Conservation (phyloP, 2,888 invertebrate species). For the Nematopogon swammerdamellus region DNA sequence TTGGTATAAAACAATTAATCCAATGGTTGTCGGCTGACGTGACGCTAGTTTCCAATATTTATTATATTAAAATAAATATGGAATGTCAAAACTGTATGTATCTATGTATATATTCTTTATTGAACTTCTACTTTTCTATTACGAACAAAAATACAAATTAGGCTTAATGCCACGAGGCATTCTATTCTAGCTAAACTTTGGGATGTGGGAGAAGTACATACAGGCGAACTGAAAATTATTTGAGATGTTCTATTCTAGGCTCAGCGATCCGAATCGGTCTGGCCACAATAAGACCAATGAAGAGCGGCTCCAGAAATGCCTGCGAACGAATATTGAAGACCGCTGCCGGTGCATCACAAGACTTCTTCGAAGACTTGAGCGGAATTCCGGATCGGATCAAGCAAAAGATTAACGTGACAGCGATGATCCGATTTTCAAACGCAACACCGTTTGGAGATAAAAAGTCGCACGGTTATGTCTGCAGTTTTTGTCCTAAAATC, state of each 20-base stretch:
- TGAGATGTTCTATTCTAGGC: neutral
- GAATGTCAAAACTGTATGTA: too few species aligned
- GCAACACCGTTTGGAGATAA: slow-evolving; percentile 48
- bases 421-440: slow-evolving; percentile 46
- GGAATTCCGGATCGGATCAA: slow-evolving; percentile 35
- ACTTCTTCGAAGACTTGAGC: neutral
- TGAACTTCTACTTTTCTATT: too few species aligned
- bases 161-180: too few species aligned
- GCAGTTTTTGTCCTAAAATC: slow-evolving; percentile 40
- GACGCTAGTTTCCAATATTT: too few species aligned
- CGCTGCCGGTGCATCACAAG: neutral
- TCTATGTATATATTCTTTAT: too few species aligned
- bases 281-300: slow-evolving; percentile 9
- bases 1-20: too few species aligned
- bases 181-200: too few species aligned
- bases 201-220: too few species aligned
- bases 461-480: slow-evolving; percentile 42
- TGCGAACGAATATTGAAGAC: slow-evolving; percentile 9
- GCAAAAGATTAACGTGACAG: slow-evolving; percentile 45
- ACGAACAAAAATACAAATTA: too few species aligned
- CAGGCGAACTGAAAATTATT: too few species aligned
- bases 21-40: too few species aligned
- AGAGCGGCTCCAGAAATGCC: slow-evolving; percentile 29
- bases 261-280: neutral
- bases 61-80: too few species aligned